Evolutionary conservation across 2,888 invertebrate species (phyloP), one percentile per base, ranked within the genome.

Genomic region (Altica lythri): DNA sequence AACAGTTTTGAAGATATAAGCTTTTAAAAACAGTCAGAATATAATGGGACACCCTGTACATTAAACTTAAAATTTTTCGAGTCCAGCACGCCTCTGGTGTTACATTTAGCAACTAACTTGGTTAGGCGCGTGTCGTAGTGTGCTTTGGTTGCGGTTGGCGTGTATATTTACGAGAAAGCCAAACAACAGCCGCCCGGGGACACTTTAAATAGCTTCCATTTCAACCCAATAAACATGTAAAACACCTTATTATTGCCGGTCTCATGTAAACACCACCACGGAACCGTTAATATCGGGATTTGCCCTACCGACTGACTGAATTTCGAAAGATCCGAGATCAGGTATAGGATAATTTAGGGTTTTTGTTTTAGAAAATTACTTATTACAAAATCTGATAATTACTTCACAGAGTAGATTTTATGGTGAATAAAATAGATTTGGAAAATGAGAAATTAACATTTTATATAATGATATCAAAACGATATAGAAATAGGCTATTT

Each of bases 171-270:
- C 54, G 54, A 56, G 59, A 53, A 37, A 53, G 55, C 47, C 48
- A 48, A 47, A 52, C 59, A 51, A 60, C 62, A 52, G 64, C 55
- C 70, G 73, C 75, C 76, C 66, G 67, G 69, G 75, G 76, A 71
- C 71, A 74, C 72, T 75, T 75, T 76, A 77, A 77, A 77, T 77
- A 71, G 75, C 75, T 75, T 74, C 76, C 75, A 75, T 76, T 76
- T 73, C 76, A 74, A 72, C 68, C 73, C 76, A 77, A 77, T 77
- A 77, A 77, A 76, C 77, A 77, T 77, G 76, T 75, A 77, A 77
- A 77, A 76, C 73, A 75, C 73, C 73, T 75, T 69, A 76, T 77
- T 77, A 77, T 76, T 72, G 72, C 59, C 59, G 40, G 52, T 57
- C 62, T 59, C 61, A 60, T 60, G 60, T 63, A 62, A 63, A 63